Base-by-base conservation (phyloP, 2,888 invertebrate genomes). In the Eupsilia transversa region DNA sequence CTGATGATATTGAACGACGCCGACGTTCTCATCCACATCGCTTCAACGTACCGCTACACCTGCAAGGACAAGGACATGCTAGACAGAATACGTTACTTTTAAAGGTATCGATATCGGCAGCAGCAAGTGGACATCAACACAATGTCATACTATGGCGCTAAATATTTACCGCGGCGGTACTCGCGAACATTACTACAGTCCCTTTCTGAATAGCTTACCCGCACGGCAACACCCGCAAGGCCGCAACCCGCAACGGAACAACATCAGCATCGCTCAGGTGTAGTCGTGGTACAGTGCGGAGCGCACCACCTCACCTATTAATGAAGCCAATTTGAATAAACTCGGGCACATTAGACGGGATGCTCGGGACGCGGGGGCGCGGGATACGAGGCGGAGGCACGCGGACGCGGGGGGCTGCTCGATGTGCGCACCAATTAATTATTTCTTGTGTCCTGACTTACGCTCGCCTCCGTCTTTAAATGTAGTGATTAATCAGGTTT, bases 401-500 rank as follows among this genome's bases (percentile, higher is more conserved):
- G 30, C 56, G 46, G 20, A 60, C 64, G 33, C 59, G 41, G 71
- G 69, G 65, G 59, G 33, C 35, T 46, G 43, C 59, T 80, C 77
- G 78, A 71, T 74, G 80, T 80, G 72, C 82, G 82, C 83, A 78
- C 91, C 91, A 91, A 93, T 94, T 93, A 93, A 93, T 94, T 94
- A 94, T 93, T 94, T 94, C 93, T 93, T 92, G 92, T 91, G 92
- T 88, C 91, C 89, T 93, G 93, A 94, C 93, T 93, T 92, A 92
- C 92, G 91, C 89, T 92, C 90, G 92, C 91, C 91, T 91, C 90
- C 93, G 90, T 91, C 93, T 93, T 93, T 91, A 92, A 91, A 92
- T 92, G 93, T 91, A 91, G 93, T 91, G 91, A 94, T 94, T 94
- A 94, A 94, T 94, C 93, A 93, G 93, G 92, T 93, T 94, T 94